Percentiles rank a stretch among this genome's conserved stretches.
Conservation (phyloP, 2,888 invertebrate genomes). For the Diaphora mendica region DNA sequence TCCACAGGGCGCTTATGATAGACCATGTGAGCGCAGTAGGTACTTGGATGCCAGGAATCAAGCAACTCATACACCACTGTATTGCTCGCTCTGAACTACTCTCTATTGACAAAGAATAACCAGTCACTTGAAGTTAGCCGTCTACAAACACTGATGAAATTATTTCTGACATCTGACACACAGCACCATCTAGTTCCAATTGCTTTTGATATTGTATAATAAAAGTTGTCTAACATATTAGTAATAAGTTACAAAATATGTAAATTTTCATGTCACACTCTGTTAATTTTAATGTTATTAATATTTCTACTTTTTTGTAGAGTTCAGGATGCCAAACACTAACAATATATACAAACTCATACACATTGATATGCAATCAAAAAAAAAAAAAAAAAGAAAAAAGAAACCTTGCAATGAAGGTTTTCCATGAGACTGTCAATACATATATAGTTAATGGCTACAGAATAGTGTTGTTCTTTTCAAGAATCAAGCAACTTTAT, state of each 20-base stretch:
- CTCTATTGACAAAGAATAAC: slow-evolving; percentile 74
- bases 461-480: neutral
- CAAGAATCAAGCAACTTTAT: neutral
- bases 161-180: no score
- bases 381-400: no score
- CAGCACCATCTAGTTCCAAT: neutral
- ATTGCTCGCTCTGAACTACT: slow-evolving; percentile 76
- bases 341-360: no score
- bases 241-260: neutral
- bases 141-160: neutral
- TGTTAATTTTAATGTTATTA: neutral
- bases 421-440: no score
- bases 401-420: neutral
- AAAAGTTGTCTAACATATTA: neutral
- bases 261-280: neutral
- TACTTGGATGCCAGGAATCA: slow-evolving; percentile 88
- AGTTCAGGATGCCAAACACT: neutral
- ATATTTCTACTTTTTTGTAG: neutral
- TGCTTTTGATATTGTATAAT: neutral
- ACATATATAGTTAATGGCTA: neutral
- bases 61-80: slow-evolving; percentile 85
- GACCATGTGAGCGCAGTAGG: slow-evolving; percentile 86
- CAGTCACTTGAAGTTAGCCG: neutral
- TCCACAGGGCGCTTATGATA: slow-evolving; percentile 87
- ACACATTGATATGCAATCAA: neutral